Base-by-base conservation (phyloP, 2,797 vertebrate genomes). In the Sebastes matsubarae region DNA sequence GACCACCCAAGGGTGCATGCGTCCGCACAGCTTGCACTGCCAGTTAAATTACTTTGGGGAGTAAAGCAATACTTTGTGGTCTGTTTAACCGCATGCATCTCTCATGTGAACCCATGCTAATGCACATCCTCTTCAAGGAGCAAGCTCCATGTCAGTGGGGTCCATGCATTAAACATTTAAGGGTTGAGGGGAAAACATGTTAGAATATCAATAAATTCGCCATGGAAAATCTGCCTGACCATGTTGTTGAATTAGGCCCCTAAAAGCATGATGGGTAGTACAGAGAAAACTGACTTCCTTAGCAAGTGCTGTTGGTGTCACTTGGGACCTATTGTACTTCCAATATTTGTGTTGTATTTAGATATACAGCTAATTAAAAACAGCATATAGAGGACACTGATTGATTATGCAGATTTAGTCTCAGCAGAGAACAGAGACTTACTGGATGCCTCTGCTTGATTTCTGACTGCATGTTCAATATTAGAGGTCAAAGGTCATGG, bases 121-220 rank as follows among this genome's bases (percentile, higher is more conserved):
- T 78, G 79, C 68, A 59, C 77, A 32, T 61, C 72, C 81, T 77
- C 72, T 68, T 75, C 71, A 58, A 57, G 29, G 71, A 68, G 64
- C 81, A 4, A n/a, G 75, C 69, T 76, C 66, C 30, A 50, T 61
- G 70, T 78, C 79, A 25, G 63, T 18, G 36, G 27, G 46, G 22
- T n/a, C 29, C 79, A 91, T 92, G 87, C 83, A 92, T 92, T 90
- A 90, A 89, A 88, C 87, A 92, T 88, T n/a, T n/a, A n/a, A n/a
- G n/a, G n/a, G 57, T 30, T 32, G 32, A 76, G 55, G 42, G 60
- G 68, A 72, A 64, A 70, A 63, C 32, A 58, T 80, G 34, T 61
- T 68, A 64, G 67, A 88, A 82, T 78, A 83, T 14, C 68, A 87
- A 78, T 75, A 46, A 8, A 75, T 69, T 76, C 73, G 1, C 65